These are phyloP conservation scores for Neuroscelio doddi DNA, from an alignment of 2,888 invertebrate genomes.

Conservation along the genomic window DNA sequence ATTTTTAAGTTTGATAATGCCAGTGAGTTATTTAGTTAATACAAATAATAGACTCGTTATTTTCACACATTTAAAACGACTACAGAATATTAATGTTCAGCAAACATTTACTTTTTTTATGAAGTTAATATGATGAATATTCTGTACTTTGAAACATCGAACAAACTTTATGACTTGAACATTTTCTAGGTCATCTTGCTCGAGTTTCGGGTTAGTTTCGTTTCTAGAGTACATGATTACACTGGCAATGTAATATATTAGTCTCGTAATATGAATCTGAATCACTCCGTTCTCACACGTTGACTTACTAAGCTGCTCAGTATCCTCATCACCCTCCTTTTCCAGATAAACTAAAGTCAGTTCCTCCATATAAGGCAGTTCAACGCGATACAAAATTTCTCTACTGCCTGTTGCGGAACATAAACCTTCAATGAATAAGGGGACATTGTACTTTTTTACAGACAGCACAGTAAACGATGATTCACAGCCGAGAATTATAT, in stretches of 20 bases:
- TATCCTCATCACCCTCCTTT: constrained; percentile 80
- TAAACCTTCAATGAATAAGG: constrained; percentile 58
- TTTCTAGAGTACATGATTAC: constrained; percentile 24
- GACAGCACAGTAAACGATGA: too few relatives aligned
- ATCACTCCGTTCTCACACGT: constrained; percentile 50
- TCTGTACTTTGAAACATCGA: too few relatives aligned
- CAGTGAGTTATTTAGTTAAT: too few relatives aligned
- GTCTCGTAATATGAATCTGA: constrained; percentile 35
- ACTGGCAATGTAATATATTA: constrained; percentile 39
- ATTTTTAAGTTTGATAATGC: too few relatives aligned
- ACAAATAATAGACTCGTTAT: neutral
- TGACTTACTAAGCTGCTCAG: constrained; percentile 70
- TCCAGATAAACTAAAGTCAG: constrained; percentile 95
- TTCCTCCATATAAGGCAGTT: constrained; percentile 95
- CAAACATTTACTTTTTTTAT: too few relatives aligned
- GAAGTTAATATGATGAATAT: too few relatives aligned
- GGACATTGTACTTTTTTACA: constrained; percentile 4
- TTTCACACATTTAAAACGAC: neutral
- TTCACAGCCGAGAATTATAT: constrained; percentile 20
- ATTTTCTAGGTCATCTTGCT: constrained; percentile 31
- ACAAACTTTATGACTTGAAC: constrained; percentile 5
- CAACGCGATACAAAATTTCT: constrained; percentile 95
- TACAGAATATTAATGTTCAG: too few relatives aligned
- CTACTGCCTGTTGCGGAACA: constrained; percentile 72
- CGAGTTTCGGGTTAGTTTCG: constrained; percentile 42